Evolutionary conservation across 2,888 invertebrate genomes (phyloP).

Genomic region (Tetragnatha montana): DNA sequence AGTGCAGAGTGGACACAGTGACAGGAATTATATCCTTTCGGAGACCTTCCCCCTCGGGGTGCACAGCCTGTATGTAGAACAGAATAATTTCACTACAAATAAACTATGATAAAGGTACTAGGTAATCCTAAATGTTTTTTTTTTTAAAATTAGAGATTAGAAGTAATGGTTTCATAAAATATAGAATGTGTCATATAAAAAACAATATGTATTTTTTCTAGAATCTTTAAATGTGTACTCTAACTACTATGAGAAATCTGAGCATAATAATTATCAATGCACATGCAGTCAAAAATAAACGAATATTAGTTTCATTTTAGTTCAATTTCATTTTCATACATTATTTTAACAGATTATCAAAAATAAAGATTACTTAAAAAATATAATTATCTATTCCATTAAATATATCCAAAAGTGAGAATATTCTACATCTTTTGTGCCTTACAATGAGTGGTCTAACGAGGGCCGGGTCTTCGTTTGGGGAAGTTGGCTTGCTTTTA

Average conservation of each 20-base stretch:
- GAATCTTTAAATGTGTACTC: too few relatives aligned
- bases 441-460: slow-evolving; percentile 55
- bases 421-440: neutral
- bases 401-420: neutral
- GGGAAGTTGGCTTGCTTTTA: slow-evolving; percentile 14
- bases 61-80: slow-evolving; percentile 6
- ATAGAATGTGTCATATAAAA: too few relatives aligned
- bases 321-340: too few relatives aligned
- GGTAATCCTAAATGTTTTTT: too few relatives aligned
- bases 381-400: neutral
- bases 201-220: too few relatives aligned
- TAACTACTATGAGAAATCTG: too few relatives aligned
- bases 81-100: neutral
- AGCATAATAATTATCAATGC: too few relatives aligned
- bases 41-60: slow-evolving; percentile 7
- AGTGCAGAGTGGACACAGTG: slow-evolving; percentile 27
- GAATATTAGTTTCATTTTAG: too few relatives aligned
- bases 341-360: neutral
- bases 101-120: too few relatives aligned
- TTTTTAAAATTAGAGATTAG: too few relatives aligned
- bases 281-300: too few relatives aligned
- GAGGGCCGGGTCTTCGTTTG: slow-evolving; percentile 52
- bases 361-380: neutral
- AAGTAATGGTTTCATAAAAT: too few relatives aligned
- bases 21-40: slow-evolving; percentile 25